phyloP scores from a whole-genome alignment of 64 coral and sea anemone species.

The Pocillopora damicornis region DNA sequence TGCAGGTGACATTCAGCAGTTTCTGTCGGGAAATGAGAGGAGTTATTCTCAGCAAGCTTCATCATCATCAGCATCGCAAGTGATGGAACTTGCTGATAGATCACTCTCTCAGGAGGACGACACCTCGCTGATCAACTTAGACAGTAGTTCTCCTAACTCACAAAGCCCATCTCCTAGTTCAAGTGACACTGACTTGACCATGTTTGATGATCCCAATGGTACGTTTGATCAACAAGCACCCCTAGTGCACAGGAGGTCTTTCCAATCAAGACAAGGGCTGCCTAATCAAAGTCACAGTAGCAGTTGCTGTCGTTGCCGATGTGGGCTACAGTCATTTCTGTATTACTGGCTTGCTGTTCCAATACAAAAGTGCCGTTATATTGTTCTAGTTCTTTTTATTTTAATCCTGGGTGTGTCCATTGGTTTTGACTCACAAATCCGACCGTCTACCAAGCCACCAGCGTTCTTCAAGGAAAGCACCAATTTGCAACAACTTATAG shows the following conservation, averaged over 20 bases:
- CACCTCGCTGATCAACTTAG: background rate
- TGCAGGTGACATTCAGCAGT: slow-evolving; percentile 61
- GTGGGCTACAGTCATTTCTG: slow-evolving; percentile 47
- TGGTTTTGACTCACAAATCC: slow-evolving; percentile 54
- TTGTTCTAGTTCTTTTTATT: slow-evolving; percentile 42
- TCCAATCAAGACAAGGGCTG: background rate
- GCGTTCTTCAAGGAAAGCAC: slow-evolving; percentile 72
- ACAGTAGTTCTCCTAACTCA: background rate
- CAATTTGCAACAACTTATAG: slow-evolving; percentile 64
- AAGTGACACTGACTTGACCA: slow-evolving; percentile 29
- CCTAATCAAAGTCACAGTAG: slow-evolving; percentile 13
- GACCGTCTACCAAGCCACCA: slow-evolving; percentile 60
- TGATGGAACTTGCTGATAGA: slow-evolving; percentile 3
- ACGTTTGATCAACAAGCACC: slow-evolving; percentile 23
- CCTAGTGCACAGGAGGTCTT: background rate
- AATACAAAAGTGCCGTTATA: slow-evolving; percentile 29
- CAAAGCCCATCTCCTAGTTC: slow-evolving; percentile 12
- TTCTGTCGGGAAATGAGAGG: slow-evolving; percentile 54
- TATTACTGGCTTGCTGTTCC: slow-evolving; percentile 57
- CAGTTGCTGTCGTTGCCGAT: slow-evolving; percentile 32
- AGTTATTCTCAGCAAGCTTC: background rate
- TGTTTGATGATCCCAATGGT: slow-evolving; percentile 12
- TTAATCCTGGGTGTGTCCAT: slow-evolving; percentile 33
- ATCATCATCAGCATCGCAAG: background rate
- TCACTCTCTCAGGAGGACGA: background rate